These are phyloP conservation scores for Drosophila ananassae DNA, from an alignment of 1,140 invertebrate genomes.

Conservation along the genomic window DNA sequence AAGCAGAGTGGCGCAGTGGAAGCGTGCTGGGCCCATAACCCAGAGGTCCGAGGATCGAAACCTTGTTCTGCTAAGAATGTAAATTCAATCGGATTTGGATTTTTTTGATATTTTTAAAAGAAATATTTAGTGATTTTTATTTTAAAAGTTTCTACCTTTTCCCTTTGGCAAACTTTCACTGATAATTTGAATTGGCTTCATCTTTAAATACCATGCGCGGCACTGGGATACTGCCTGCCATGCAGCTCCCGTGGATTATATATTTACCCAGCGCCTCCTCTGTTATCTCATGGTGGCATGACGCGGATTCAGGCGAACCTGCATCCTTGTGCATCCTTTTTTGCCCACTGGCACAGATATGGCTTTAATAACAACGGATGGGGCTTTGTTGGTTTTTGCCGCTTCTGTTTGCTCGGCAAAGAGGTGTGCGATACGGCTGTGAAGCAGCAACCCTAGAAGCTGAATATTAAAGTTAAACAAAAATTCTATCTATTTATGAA, in stretches of 20 bases:
- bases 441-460: constrained; percentile 10
- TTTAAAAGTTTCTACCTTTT: not conserved
- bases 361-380: constrained; percentile 67
- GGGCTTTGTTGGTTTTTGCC: constrained; percentile 66
- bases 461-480: constrained; percentile 19
- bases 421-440: constrained; percentile 24
- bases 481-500: constrained; percentile 2
- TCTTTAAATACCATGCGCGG: constrained; percentile 12
- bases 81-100: not conserved
- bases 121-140: not conserved
- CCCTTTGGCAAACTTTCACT: not conserved
- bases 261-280: constrained; percentile 57
- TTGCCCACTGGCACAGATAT: constrained; percentile 65
- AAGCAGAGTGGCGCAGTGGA: constrained; percentile 98
- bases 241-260: constrained; percentile 64
- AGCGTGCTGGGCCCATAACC: constrained; percentile 99
- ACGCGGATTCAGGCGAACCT: not conserved
- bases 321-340: constrained; percentile 21
- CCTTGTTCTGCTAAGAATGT: constrained; percentile 92
- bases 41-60: constrained; percentile 98
- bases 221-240: not conserved
- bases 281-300: constrained; percentile 35
- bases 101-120: constrained; percentile 3
- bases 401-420: constrained; percentile 58
- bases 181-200: not conserved